Base-by-base conservation (phyloP, 2,888 invertebrate genomes). In the Chymomyza caudatula region DNA sequence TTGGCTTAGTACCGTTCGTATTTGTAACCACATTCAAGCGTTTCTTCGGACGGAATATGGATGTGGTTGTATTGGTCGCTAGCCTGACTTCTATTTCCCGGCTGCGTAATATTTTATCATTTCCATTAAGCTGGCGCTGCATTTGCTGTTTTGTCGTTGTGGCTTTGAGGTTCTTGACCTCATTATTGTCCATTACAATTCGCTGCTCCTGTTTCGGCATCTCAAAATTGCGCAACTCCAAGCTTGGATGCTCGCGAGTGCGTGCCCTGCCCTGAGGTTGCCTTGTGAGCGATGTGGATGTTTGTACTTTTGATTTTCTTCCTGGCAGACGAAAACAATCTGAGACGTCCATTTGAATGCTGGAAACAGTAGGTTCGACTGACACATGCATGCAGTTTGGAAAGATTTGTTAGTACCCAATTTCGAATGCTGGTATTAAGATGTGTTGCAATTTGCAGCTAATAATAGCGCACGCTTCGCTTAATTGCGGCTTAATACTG, bases 241-340 rank as follows among this genome's bases (percentile, higher is more conserved):
- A 43, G 17, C 37, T 64, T 0, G 78, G 71, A 60, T 67, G 63
- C 56, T 80, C 78, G 0, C 63, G 66, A 1, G 78, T 76, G n/a
- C 68, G 68, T 17, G 69, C 66, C 8, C 78, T 74, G 11, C 73
- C 73, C 8, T 68, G 69, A 5, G 86, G 81, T 15, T 76, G 70
- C 4, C 74, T 78, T 58, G 80, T 73, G 8, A 80, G 44, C 4
- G 84, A 65, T 4, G 84, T 74, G 23, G 68, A 51, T 1, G 81
- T 54, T 0, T 64, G 73, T 2, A 56, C 3, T 23, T 80, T 81
- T 19, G 66, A 11, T 2, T 19, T 5, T 23, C 20, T 51, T 22
- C 3, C 66, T 0, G 54, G 4, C 4, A 63, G 5, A 17, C 8
- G 37, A 11, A 59, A 15, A n/a, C 4, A 8, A 8, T 73, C 67